Conservation (phyloP, 2,888 invertebrate genomes). For the Xestia c-nigrum region DNA sequence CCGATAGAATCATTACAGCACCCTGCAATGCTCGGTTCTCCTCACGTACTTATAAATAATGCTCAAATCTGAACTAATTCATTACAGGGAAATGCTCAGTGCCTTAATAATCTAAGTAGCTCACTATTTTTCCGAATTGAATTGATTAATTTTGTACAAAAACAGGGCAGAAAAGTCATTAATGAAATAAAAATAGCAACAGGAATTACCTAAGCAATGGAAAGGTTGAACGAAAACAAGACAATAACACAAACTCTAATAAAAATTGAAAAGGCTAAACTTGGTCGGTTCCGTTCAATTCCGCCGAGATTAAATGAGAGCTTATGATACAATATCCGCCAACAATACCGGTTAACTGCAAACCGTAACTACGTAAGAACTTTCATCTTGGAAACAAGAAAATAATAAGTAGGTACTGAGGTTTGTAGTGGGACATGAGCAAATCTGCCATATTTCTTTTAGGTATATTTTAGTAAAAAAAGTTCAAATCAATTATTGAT, state of each 20-base stretch:
- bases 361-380: conserved; percentile 3
- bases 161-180: not conserved
- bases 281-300: conserved; percentile 27
- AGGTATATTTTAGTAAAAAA: not conserved
- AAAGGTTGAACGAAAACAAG: conserved; percentile 25
- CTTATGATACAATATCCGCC: conserved; percentile 46
- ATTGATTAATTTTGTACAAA: not conserved
- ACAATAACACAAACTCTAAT: conserved; percentile 28
- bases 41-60: not conserved
- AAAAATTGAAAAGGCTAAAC: conserved; percentile 38
- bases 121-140: not conserved
- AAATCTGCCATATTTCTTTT: conserved; percentile 9
- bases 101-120: not conserved
- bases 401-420: not conserved
- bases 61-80: not conserved
- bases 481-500: not conserved
- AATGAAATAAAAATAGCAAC: not conserved
- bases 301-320: conserved; percentile 46
- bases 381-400: not conserved
- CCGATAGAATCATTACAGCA: no score
- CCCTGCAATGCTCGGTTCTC: not conserved
- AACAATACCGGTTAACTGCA: conserved; percentile 26
- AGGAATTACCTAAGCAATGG: not conserved
- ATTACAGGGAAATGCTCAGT: not conserved
- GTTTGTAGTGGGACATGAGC: not conserved